Base-by-base conservation (phyloP, 2,888 invertebrate genomes). In the Gastrophysa polygoni region DNA sequence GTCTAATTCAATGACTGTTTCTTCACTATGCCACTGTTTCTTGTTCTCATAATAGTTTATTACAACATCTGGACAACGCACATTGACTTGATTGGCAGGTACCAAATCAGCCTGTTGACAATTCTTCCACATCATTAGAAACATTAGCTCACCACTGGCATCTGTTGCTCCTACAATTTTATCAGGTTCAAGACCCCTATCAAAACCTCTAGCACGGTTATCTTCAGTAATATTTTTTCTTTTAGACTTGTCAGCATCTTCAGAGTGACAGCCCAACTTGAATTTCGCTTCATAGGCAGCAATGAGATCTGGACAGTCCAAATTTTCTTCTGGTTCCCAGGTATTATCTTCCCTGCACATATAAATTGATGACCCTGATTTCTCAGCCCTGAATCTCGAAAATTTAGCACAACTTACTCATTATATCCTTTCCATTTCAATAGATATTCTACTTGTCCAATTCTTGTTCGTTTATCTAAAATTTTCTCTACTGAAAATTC, bases 81-180 rank as follows among this genome's bases (percentile, higher is more conserved):
- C 82, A 7, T 87, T 85, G 0, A 89, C 80, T 38, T 87, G 86
- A n/a, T 84, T 82, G 0, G 88, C 87, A 0, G 85, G 82, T 0
- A 90, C 86, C 47, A 89, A 83, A 70, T 90, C 89, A n/a, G 87
- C 83, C 72, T 89, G 89, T 21, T 84, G 80, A 69, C 89, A 89
- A 51, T 82, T 84, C 71, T 83, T 82, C 96, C 96, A 96, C 84
- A 95, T 93, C 76, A 96, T 92, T 21, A 97, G 84, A 78, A 95
- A 96, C 86, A 90, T 92, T 0, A 96, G 84, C 75, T 92, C 91
- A 0, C 95, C 95, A 72, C 89, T 90, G n/a, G 91, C 91, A 76
- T 96, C 90, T 16, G 95, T 95, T 0, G 93, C 95, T 2, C 96
- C 96, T 61, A 96, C 88, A 57, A 96, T 95, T 80, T 90, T 91